Evolutionary conservation across 2,113 vertebrate species (phyloP).

Genomic region (Passer montanus): DNA sequence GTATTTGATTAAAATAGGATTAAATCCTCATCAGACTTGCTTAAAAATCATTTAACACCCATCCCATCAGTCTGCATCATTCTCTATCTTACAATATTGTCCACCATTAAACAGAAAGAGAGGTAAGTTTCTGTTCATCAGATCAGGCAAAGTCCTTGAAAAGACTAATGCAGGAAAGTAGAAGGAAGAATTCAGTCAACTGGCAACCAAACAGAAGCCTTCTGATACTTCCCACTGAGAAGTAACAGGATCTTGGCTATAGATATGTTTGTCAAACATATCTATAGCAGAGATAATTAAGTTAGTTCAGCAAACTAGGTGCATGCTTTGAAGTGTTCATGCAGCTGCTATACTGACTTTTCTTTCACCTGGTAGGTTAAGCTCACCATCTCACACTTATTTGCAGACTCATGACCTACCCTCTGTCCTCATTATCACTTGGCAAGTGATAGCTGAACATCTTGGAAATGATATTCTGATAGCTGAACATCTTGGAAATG

Average conservation of each 20-base stretch:
- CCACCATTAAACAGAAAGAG: background rate
- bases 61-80: background rate
- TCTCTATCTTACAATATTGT: background rate
- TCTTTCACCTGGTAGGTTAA: constrained; percentile 73
- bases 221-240: constrained; percentile 57
- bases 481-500: constrained; percentile 1
- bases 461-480: constrained; percentile 40
- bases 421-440: constrained; percentile 73
- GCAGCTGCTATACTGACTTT: constrained; percentile 72
- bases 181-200: constrained; percentile 69
- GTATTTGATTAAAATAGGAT: constrained; percentile 13
- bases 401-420: constrained; percentile 69
- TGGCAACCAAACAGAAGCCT: constrained; percentile 58
- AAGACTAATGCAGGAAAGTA: constrained; percentile 55
- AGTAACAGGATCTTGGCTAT: constrained; percentile 72
- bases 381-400: constrained; percentile 68
- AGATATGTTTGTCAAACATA: constrained; percentile 71
- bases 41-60: constrained; percentile 10
- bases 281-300: constrained; percentile 78
- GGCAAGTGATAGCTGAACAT: constrained; percentile 26
- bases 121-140: background rate
- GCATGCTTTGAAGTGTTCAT: constrained; percentile 72
- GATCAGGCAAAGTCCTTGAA: constrained; percentile 41
- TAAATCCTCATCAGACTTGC: background rate
- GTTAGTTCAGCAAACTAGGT: constrained; percentile 69